These are phyloP conservation scores for Ommatoiulus sabulosus DNA, from an alignment of 2,888 invertebrate genomes.

Conservation along the genomic window DNA sequence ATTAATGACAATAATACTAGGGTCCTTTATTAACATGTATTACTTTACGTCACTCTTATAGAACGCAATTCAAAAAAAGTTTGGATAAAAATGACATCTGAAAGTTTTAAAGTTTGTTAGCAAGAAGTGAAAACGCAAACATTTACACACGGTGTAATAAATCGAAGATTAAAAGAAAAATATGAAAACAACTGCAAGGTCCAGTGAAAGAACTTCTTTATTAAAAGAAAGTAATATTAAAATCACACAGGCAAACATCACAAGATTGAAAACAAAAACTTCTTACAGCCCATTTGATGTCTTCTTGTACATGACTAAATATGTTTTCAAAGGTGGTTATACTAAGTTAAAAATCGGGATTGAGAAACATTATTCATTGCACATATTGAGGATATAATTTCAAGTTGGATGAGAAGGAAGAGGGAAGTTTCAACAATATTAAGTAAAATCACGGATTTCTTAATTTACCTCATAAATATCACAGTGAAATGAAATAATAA, in stretches of 20 bases:
- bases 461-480: constrained; percentile 28
- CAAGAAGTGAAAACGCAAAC: too few relatives aligned
- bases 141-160: too few relatives aligned
- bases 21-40: too few relatives aligned
- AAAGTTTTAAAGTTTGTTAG: too few relatives aligned
- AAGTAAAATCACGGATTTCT: neutral
- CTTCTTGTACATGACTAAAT: constrained; percentile 19
- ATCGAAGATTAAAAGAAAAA: neutral
- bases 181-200: neutral
- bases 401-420: neutral
- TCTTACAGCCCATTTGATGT: constrained; percentile 28
- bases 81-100: too few relatives aligned
- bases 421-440: neutral
- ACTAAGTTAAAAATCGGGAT: constrained; percentile 22
- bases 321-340: constrained; percentile 23
- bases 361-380: constrained; percentile 34
- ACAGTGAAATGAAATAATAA: constrained; percentile 34
- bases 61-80: too few relatives aligned
- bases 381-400: constrained; percentile 4
- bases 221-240: constrained; percentile 17
- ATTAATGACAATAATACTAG: too few relatives aligned
- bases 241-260: constrained; percentile 34
- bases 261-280: constrained; percentile 28
- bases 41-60: too few relatives aligned
- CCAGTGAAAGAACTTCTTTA: constrained; percentile 22